Evolutionary conservation across 2,113 vertebrate genomes (phyloP).

Genomic region (Amazona vittata): DNA sequence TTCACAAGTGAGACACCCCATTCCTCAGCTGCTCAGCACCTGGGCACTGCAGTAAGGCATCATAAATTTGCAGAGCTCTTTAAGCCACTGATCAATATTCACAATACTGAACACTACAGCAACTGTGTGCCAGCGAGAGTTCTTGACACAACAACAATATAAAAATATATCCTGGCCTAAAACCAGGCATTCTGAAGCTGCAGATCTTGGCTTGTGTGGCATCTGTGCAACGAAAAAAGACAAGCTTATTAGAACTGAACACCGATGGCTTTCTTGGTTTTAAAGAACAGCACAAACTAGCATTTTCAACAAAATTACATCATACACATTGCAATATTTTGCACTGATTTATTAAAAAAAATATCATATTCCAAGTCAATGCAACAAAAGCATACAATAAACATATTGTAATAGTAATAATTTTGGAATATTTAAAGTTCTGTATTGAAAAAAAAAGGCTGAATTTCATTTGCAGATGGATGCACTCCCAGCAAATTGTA

Average conservation of each 20-base stretch:
- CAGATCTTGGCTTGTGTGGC: slow-evolving; percentile 54
- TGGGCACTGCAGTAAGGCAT: background rate
- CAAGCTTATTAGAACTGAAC: slow-evolving; percentile 54
- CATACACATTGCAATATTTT: slow-evolving; percentile 13
- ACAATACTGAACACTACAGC: background rate
- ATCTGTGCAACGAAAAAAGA: slow-evolving; percentile 53
- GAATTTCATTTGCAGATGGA: background rate
- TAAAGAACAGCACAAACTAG: background rate
- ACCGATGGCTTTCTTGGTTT: background rate
- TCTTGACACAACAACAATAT: background rate
- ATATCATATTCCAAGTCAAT: slow-evolving; percentile 15
- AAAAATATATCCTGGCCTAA: slow-evolving; percentile 50
- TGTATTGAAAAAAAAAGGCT: background rate
- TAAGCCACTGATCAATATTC: background rate
- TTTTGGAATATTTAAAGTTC: background rate
- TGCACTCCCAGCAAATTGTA: background rate
- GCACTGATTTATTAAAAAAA: slow-evolving; percentile 54
- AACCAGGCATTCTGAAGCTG: slow-evolving; percentile 49
- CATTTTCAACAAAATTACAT: slow-evolving; percentile 57
- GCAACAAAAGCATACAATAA: slow-evolving; percentile 34
- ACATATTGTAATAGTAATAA: background rate
- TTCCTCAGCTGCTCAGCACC: background rate
- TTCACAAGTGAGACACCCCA: background rate
- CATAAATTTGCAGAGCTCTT: background rate
- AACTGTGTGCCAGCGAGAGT: slow-evolving; percentile 2